These are phyloP conservation scores for Upupa epops DNA, from an alignment of 2,113 vertebrate species.

Conservation along the genomic window DNA sequence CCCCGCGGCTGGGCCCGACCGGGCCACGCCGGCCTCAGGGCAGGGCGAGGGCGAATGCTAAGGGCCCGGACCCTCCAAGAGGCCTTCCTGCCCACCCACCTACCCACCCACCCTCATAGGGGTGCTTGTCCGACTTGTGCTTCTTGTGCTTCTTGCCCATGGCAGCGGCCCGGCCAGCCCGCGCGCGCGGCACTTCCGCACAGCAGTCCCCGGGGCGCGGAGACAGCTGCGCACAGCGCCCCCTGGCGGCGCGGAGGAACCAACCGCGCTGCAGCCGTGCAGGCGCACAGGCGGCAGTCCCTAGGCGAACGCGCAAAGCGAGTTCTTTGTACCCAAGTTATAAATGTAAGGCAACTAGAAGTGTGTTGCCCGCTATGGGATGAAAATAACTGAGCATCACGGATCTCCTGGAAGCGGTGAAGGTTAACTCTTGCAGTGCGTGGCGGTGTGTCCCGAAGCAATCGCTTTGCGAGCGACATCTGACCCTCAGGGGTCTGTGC, in stretches of 20 bases:
- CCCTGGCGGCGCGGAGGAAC: background rate
- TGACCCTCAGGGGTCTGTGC: background rate
- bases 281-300: background rate
- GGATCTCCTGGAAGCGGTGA: background rate
- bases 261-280: background rate
- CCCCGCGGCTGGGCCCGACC: background rate
- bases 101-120: constrained; percentile 81
- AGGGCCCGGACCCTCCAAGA: background rate
- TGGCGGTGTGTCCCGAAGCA: background rate
- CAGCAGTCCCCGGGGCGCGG: constrained; percentile 38
- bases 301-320: too few relatives aligned
- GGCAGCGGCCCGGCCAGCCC: constrained; percentile 40
- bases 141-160: constrained; percentile 98
- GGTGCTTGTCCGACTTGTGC: constrained; percentile 91
- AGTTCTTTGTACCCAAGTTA: background rate
- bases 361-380: background rate
- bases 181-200: background rate
- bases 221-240: background rate
- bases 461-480: background rate
- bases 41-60: background rate
- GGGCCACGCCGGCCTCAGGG: background rate
- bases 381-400: background rate
- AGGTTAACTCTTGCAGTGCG: background rate
- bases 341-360: background rate
- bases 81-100: background rate